Percentiles rank a stretch among this genome's conserved stretches.
These are phyloP conservation scores for Mnemiopsis leidyi DNA, from an alignment of 37 sponge, comb jelly and placozoan species.

Conservation along the genomic window DNA sequence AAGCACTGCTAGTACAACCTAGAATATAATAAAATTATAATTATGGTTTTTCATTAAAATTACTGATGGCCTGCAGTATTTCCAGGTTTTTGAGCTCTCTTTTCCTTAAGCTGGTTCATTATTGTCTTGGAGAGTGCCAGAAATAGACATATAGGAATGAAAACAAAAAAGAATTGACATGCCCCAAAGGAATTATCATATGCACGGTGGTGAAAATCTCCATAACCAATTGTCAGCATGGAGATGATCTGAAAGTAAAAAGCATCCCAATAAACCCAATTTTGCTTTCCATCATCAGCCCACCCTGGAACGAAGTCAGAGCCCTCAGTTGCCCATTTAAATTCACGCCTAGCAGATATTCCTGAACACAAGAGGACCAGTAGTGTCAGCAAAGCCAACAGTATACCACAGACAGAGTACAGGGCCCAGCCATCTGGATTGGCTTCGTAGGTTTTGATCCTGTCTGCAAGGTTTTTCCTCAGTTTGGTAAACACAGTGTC, in stretches of 20 bases:
- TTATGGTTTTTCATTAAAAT: no score
- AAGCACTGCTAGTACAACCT: no score
- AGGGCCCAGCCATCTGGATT: neutral
- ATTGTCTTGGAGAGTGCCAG: neutral
- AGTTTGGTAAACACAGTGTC: neutral
- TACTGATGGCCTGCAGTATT: neutral
- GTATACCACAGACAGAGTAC: neutral
- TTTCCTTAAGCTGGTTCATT: neutral
- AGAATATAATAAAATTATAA: no score
- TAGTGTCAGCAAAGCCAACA: neutral
- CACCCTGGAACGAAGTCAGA: conserved; percentile 35
- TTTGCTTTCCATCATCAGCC: conserved; percentile 46
- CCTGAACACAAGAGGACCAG: neutral
- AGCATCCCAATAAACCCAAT: conserved; percentile 61
- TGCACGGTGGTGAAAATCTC: conserved; percentile 15
- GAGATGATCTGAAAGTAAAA: conserved; percentile 19
- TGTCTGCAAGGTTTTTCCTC: neutral
- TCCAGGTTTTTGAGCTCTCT: neutral
- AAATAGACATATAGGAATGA: conserved; percentile 37
- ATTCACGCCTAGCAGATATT: neutral
- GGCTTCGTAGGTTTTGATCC: neutral
- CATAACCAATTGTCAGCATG: conserved; percentile 7
- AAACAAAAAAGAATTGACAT: conserved; percentile 55
- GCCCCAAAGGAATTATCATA: neutral
- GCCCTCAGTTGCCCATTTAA: neutral